Base-by-base conservation (phyloP, 23 tunicate species). In the Diplosoma virens region DNA sequence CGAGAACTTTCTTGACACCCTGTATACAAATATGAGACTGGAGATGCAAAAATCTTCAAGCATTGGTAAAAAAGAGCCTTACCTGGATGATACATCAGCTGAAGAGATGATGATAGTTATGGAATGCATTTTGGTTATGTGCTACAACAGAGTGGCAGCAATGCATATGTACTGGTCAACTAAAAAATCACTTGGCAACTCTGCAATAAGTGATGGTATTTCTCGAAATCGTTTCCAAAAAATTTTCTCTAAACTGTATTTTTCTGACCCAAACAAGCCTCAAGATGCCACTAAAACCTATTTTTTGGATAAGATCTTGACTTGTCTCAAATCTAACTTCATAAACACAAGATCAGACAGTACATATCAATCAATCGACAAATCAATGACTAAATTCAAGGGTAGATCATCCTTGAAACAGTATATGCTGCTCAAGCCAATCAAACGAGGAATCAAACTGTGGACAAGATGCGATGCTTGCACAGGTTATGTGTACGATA, bases 361-460 rank as follows among this genome's bases (percentile, higher is more conserved):
- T n/a, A 56, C 64, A 21, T 56, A 56, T 56, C 64, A 56, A 56
- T 56, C 22, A 14, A 56, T 56, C 20, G 64, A 56, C 64, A 6
- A 56, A 56, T 56, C 64, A 56, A 56, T 56, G 64, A 14, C 64
- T 21, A 56, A 56, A n/a, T 56, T 56, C 64, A 56, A 56, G 64
- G 64, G 64, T 5, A 56, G 64, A n/a, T 56, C 64, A 16, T 45
- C 52, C 11, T 45, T 45, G 52, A 45, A 45, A 45, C 52, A 45
- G 16, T 45, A 45, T 16, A 45, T 56, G 64, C 64, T 23, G 24
- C 64, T 56, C 64, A 56, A 56, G 25, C 64, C 64, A 56, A 56
- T 56, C 64, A 56, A 56, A 56, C 22, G 64, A 56, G 64, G 64
- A 20, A 56, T 56, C 64, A 56, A 45, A n/a, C 64, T 56, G 16